Base-by-base conservation (phyloP, 2,888 invertebrate species). In the Nowickia ferox region DNA sequence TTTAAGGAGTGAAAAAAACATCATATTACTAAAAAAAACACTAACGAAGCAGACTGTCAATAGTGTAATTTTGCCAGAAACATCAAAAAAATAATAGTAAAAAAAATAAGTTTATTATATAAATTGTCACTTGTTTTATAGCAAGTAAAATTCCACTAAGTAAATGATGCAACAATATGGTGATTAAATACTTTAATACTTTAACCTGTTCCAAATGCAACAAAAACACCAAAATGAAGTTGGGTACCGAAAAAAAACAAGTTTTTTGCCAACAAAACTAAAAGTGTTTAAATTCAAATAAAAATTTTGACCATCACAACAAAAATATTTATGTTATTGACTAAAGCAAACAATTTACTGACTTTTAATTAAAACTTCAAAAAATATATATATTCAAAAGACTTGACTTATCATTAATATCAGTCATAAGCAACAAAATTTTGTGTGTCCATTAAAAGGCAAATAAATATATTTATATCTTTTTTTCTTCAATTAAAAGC, bases 181-280 rank as follows among this genome's bases (percentile, higher is more conserved):
- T 75, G 71, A 75, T 84, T 75, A 79, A 75, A 84, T 59, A 76
- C 71, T 51, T 76, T 17, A 84, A 79, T 79, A 79, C 79, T 71
- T 79, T 75, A 84, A 84, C 75, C 79, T 79, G 84, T 84, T 75
- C 51, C 48, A 5, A 55, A 55, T 59, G 71, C 66, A 57, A 13
- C 13, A 19, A 44, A 42, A 6, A 42, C 11, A 42, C 1, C n/a
- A 10, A 8, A 53, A 17, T 38, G 30, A n/a, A 30, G 30, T 30
- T 30, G 30, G 30, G 6, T 30, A 30, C 6, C 5, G 6, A n/a
- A 48, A 1, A 40, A 40, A 78, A 51, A 61, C 30, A 53, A 63
- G 22, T 57, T 57, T 40, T 15, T 51, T 55, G 38, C 40, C 51
- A 63, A 19, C 13, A 55, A 82, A 82, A 69, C 63, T 76, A 75